Conservation (phyloP, 1,140 invertebrate genomes). For the Leguminivora glycinivorella region DNA sequence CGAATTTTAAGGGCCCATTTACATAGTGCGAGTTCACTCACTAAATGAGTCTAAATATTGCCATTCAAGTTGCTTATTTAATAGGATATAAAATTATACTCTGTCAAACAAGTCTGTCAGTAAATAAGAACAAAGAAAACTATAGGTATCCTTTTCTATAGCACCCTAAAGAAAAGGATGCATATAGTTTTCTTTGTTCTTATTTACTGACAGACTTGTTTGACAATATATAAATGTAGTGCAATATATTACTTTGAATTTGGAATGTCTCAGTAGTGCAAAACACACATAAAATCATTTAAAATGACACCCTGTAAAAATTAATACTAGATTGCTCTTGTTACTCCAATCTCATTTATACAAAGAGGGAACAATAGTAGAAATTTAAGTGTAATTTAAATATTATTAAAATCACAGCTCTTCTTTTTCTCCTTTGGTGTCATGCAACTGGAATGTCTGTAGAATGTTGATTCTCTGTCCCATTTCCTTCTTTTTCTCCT, state of each 20-base stretch:
- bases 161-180: too few species aligned
- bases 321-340: not conserved
- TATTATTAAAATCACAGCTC: conserved; percentile 53
- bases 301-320: not conserved
- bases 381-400: not conserved
- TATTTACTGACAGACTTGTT: too few species aligned
- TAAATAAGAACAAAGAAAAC: too few species aligned
- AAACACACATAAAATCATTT: not conserved
- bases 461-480: conserved; percentile 91
- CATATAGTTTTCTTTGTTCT: too few species aligned
- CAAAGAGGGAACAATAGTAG: not conserved
- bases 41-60: too few species aligned
- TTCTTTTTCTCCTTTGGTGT: conserved; percentile 46
- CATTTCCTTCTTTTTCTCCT: conserved; percentile 92
- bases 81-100: not conserved
- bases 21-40: too few species aligned
- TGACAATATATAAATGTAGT: not conserved
- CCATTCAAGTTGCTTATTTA: not conserved
- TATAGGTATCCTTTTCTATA: too few species aligned
- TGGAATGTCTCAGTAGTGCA: conserved; percentile 3
- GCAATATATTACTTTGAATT: not conserved
- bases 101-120: too few species aligned
- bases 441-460: conserved; percentile 84
- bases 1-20: too few species aligned
- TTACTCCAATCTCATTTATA: not conserved